Evolutionary conservation across 2,113 vertebrate genomes (phyloP).

Genomic region (Lamprotornis superbus): DNA sequence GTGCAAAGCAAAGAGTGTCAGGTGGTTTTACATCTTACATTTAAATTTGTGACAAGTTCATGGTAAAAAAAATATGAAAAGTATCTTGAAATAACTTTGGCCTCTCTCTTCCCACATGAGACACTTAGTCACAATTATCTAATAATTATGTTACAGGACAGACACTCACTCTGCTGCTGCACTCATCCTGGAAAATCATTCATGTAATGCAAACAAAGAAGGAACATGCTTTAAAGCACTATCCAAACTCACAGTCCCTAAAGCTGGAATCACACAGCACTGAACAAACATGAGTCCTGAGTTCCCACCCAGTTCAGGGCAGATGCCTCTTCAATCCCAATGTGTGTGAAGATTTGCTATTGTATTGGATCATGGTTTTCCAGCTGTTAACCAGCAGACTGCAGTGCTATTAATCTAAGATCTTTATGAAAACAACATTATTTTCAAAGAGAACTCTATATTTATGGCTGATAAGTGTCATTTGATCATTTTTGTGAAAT

Average conservation of each 20-base stretch:
- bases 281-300: not conserved
- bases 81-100: not conserved
- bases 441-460: not conserved
- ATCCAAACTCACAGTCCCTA: not conserved
- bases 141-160: not conserved
- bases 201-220: not conserved
- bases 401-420: not conserved
- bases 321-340: not conserved
- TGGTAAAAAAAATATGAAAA: not conserved
- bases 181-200: not conserved
- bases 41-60: not conserved
- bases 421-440: not conserved
- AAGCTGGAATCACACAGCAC: not conserved
- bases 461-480: slow-evolving; percentile 32
- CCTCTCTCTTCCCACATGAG: not conserved
- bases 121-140: not conserved
- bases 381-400: not conserved
- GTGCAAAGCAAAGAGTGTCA: not conserved
- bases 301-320: not conserved
- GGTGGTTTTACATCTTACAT: not conserved
- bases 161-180: not conserved
- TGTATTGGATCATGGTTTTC: not conserved
- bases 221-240: not conserved
- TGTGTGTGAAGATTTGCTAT: not conserved
- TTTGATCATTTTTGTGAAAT: slow-evolving; percentile 24